Percentiles rank a stretch among this genome's conserved stretches.
phyloP scores from a whole-genome alignment of 1,140 invertebrate species.

The Polyergus mexicanus region DNA sequence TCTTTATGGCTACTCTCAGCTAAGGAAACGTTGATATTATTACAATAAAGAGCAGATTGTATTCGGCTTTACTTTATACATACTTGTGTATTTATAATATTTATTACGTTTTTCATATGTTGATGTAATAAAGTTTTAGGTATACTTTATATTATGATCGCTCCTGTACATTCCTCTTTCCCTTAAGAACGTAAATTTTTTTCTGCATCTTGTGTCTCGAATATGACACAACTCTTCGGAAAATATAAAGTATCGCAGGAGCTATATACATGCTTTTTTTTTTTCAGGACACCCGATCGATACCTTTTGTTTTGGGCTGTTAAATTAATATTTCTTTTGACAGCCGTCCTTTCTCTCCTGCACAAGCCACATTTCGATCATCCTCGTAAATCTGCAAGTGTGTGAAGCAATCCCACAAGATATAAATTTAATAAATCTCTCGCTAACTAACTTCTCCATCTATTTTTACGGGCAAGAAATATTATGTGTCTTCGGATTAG shows the following conservation, averaged over 20 bases:
- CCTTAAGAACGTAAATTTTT: neutral
- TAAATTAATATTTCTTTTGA: constrained; percentile 22
- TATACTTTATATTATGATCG: constrained; percentile 63
- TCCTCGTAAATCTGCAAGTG: constrained; percentile 26
- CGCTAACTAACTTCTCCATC: neutral
- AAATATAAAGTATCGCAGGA: neutral
- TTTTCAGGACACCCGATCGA: neutral
- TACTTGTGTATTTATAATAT: constrained; percentile 76
- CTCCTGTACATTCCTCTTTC: constrained; percentile 21
- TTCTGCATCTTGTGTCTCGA: neutral
- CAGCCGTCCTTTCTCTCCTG: neutral
- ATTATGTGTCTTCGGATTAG: neutral
- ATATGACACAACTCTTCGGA: neutral
- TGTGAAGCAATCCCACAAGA: neutral
- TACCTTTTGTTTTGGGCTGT: constrained; percentile 29
- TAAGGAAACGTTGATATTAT: constrained; percentile 40
- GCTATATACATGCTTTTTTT: neutral
- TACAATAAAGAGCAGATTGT: constrained; percentile 69
- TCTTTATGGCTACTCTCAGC: constrained; percentile 59
- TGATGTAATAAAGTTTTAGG: constrained; percentile 75
- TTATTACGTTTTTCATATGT: constrained; percentile 77
- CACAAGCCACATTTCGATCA: neutral
- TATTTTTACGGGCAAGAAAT: neutral
- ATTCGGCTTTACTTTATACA: constrained; percentile 68
- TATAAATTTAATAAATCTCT: neutral